Conservation (phyloP, 92 coral and sea anemone species). For the Bergia sp. region DNA sequence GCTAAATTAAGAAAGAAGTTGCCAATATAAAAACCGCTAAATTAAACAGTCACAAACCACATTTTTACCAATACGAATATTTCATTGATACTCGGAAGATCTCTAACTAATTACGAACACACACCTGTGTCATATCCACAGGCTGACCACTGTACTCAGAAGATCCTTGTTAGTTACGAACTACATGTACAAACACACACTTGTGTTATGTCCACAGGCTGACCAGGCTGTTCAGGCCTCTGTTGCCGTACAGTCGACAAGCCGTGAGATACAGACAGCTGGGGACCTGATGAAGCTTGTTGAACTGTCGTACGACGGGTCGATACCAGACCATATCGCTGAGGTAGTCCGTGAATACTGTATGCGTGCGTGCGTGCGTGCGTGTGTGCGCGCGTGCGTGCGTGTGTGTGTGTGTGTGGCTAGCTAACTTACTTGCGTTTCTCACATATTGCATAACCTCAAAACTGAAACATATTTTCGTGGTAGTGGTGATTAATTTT, state of each 20-base stretch:
- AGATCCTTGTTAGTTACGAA: not conserved
- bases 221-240: conserved; percentile 64
- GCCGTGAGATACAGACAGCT: conserved; percentile 66
- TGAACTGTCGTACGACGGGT: conserved; percentile 70
- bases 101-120: too few relatives aligned
- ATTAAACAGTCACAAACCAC: too few relatives aligned
- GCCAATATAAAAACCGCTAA: too few relatives aligned
- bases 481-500: not conserved
- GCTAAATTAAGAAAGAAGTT: too few relatives aligned
- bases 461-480: not conserved
- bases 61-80: too few relatives aligned
- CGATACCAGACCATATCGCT: conserved; percentile 78
- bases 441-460: not conserved
- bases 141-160: conserved; percentile 38
- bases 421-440: not conserved
- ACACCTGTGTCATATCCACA: not conserved
- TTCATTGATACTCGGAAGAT: too few relatives aligned
- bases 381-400: not conserved
- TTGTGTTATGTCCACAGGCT: conserved; percentile 29
- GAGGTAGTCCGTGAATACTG: conserved; percentile 52
- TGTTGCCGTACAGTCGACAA: conserved; percentile 45
- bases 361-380: not conserved
- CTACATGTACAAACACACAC: too few relatives aligned
- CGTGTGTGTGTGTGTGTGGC: not conserved
- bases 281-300: conserved; percentile 62